Evolutionary conservation across 2,113 vertebrate species (phyloP), one percentile per base, ranked within the genome.

Genomic region (Erythrolamprus reginae): DNA sequence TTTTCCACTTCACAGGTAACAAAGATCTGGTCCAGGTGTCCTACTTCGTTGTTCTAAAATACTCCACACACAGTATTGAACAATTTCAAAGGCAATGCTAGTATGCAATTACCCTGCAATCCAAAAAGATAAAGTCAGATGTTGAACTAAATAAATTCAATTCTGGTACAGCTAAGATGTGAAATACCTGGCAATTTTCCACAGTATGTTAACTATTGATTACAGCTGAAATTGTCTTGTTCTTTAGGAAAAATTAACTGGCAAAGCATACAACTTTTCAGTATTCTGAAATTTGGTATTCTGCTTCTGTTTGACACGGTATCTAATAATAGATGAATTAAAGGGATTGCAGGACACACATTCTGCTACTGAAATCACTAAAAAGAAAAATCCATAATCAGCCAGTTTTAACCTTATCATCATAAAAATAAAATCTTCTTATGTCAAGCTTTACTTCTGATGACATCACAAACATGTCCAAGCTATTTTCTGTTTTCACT

Each of bases 11-110:
- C 83, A 88, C 1, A 38, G 52, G 83, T 52, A 89, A 85, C 83
- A 51, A 91, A 91, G 33, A 89, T 17, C 70, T 51, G 15, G 17
- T 92, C 87, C 52, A 87, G 93, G 87, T 92, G 8, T 5, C 89
- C 86, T 93, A 84, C 92, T 95, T 26, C 95, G 85, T 92, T 94
- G 82, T 51, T 1, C 17, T 91, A 94, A 92, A 94, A 61, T 65
- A 47, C 23, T 65, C 24, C 12, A 12, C 42, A 55, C 6, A 88
- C 17, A 53, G 33, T 50, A 88, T 4, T 50, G 26, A 26, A 88
- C 24, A 58, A 61, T 88, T n/a, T 13, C 26, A 65, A 88, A 93
- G 92, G 47, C 89, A 94, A 92, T 93, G 90, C 48, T 92, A 42
- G 55, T 56, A 94, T 53, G 85, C 77, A 90, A 91, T 89, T 50